A percentile compares a stretch with the other conserved stretches of the same genome.
These are phyloP conservation scores for Sylvilagus floridanus DNA, from an alignment of 2,797 vertebrate genomes.

Conservation along the genomic window DNA sequence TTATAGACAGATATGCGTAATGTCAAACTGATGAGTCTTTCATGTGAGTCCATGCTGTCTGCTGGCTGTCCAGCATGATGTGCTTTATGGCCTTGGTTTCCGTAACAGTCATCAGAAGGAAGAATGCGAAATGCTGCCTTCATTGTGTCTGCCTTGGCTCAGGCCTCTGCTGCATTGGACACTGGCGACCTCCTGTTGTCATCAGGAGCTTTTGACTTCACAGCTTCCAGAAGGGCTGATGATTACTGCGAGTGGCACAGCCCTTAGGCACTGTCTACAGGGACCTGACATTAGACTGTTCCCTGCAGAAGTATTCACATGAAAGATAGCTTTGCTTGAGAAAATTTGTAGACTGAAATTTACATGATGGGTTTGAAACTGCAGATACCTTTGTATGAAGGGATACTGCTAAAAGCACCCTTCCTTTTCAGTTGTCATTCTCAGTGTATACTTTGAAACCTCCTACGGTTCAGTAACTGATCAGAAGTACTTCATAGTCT, in stretches of 20 bases:
- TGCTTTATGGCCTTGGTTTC: neutral
- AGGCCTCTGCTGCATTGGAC: slow-evolving; percentile 77
- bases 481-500: neutral
- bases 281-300: slow-evolving; percentile 75
- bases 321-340: slow-evolving; percentile 54
- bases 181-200: slow-evolving; percentile 83
- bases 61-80: neutral
- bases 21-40: neutral
- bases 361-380: neutral
- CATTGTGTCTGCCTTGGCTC: neutral
- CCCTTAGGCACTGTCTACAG: slow-evolving; percentile 76
- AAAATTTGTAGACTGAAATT: slow-evolving; percentile 11
- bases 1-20: neutral
- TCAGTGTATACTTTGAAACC: slow-evolving; percentile 8
- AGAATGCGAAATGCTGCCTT: neutral
- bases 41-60: neutral
- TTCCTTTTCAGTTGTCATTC: neutral
- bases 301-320: slow-evolving; percentile 57
- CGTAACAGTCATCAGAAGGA: neutral
- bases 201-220: slow-evolving; percentile 82
- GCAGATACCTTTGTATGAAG: neutral
- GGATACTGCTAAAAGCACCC: neutral
- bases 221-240: slow-evolving; percentile 85
- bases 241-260: slow-evolving; percentile 74
- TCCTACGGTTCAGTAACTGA: neutral